Percentiles rank a stretch among this genome's conserved stretches.
Conservation (phyloP, 2,888 invertebrate species). For the Hydrotaea cyrtoneurina region DNA sequence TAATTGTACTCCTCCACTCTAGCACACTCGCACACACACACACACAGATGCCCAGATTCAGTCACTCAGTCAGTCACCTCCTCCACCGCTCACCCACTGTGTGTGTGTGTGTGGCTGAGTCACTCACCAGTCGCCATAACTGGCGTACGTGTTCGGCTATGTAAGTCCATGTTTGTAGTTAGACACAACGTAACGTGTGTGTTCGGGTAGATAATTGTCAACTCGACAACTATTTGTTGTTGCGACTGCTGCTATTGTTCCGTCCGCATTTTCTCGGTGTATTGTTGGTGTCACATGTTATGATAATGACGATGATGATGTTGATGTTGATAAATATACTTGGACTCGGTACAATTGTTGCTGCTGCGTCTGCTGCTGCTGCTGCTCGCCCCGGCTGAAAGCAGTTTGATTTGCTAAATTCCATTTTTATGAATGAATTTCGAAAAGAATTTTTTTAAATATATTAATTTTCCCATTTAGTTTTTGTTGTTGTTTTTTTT, state of each 20-base stretch:
- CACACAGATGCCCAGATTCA: no score
- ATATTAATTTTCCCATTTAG: no score
- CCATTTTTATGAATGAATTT: constrained; percentile 29
- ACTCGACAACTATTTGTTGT: neutral
- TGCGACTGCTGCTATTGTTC: neutral
- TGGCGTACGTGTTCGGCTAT: no score
- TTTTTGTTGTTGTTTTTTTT: no score
- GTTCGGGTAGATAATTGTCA: constrained; percentile 11
- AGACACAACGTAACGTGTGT: neutral
- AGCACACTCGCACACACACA: neutral
- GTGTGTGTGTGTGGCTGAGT: no score
- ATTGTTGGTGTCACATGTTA: neutral
- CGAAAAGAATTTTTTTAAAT: no score
- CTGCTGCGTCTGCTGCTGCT: neutral
- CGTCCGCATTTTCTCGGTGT: neutral
- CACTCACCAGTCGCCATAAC: no score
- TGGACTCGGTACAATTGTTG: neutral
- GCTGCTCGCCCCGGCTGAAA: constrained; percentile 40
- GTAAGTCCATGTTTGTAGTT: no score
- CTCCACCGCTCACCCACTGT: neutral
- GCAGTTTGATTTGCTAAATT: constrained; percentile 50
- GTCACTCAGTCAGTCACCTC: neutral
- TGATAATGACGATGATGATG: neutral
- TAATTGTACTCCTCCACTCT: neutral
- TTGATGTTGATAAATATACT: neutral